Percentiles rank a stretch among this genome's conserved stretches.
These are phyloP conservation scores for Spodoptera frugiperda DNA, from an alignment of 1,140 invertebrate species.

Conservation along the genomic window DNA sequence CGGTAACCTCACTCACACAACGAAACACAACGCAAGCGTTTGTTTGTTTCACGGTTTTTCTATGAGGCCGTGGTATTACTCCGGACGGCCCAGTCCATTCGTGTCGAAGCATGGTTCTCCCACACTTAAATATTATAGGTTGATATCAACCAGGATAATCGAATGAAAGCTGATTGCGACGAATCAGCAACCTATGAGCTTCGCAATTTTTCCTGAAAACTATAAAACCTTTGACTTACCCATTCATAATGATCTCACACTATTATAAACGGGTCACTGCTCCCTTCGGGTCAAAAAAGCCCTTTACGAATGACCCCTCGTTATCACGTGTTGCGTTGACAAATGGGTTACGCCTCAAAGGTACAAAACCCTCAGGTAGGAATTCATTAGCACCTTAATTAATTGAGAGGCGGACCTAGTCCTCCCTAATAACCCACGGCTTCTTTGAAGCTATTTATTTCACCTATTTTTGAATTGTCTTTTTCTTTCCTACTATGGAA, in stretches of 20 bases:
- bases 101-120: too few relatives aligned
- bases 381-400: conserved; percentile 74
- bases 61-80: too few relatives aligned
- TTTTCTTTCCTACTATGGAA: conserved; percentile 37
- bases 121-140: too few relatives aligned
- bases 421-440: conserved; percentile 55
- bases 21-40: too few relatives aligned
- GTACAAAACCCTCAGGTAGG: conserved; percentile 53
- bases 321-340: conserved; percentile 70
- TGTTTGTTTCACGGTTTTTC: too few relatives aligned
- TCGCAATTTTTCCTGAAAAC: too few relatives aligned
- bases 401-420: conserved; percentile 66
- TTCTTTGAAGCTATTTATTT: conserved; percentile 42
- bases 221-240: background rate
- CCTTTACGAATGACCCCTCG: conserved; percentile 50
- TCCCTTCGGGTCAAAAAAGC: conserved; percentile 37
- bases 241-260: conserved; percentile 23
- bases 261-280: conserved; percentile 34
- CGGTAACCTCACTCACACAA: too few relatives aligned
- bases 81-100: too few relatives aligned
- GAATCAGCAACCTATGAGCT: too few relatives aligned
- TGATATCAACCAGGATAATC: too few relatives aligned
- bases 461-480: conserved; percentile 26
- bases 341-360: conserved; percentile 72
- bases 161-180: too few relatives aligned